Conservation (phyloP, 2,113 vertebrate species). For the Epinephelus moara region DNA sequence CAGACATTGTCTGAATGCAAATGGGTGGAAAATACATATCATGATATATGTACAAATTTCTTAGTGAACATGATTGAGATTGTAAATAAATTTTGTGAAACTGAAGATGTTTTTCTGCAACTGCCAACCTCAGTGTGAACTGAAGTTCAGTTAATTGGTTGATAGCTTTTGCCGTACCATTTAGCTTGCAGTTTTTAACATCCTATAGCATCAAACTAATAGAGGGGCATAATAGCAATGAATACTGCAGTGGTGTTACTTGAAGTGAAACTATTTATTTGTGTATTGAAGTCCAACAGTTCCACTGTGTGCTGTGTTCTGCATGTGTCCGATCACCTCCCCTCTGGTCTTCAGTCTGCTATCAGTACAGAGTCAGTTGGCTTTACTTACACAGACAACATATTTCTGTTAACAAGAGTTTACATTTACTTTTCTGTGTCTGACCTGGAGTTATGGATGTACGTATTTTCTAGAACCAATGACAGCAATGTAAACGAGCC, state of each 20-base stretch:
- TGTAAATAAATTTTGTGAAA: no score
- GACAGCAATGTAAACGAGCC: not conserved
- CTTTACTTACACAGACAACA: not conserved
- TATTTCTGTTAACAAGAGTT: not conserved
- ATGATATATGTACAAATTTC: no score
- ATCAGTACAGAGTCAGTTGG: not conserved
- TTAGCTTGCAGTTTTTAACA: not conserved
- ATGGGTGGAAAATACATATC: no score
- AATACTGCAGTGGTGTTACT: not conserved
- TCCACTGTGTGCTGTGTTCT: slow-evolving; percentile 26
- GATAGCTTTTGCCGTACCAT: not conserved
- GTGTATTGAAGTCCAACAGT: slow-evolving; percentile 6
- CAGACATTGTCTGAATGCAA: no score
- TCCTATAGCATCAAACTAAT: slow-evolving; percentile 13
- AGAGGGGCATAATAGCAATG: not conserved
- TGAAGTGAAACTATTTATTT: slow-evolving; percentile 12
- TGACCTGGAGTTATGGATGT: not conserved
- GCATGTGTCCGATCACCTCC: slow-evolving; percentile 17
- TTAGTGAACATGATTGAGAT: no score
- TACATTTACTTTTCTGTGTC: slow-evolving; percentile 1
- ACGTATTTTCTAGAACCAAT: not conserved
- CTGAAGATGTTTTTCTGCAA: not conserved
- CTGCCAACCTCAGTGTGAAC: not conserved
- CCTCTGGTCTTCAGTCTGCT: not conserved
- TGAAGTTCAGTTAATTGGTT: not conserved